A percentile compares a stretch with the other conserved stretches of the same genome.
Conservation (phyloP, 2,888 invertebrate species). For the Timema podura region DNA sequence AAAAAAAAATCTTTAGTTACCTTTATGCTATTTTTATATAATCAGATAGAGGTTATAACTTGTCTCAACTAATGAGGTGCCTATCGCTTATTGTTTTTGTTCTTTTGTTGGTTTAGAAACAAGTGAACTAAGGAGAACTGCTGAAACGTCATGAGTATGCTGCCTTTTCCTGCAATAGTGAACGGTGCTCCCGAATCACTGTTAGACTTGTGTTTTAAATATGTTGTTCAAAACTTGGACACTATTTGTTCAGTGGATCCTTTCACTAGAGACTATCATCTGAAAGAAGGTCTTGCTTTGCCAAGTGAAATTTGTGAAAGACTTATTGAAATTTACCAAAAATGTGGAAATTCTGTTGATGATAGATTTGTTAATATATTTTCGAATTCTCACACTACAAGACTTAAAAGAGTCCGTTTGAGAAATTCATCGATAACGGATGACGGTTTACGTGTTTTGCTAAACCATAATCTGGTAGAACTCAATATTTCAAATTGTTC, state of each 20-base stretch:
- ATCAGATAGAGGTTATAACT: too few relatives aligned
- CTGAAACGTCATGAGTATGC: conserved; percentile 27
- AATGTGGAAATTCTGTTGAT: conserved; percentile 51
- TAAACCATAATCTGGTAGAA: conserved; percentile 68
- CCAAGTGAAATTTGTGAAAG: conserved; percentile 71
- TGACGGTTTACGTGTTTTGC: conserved; percentile 62
- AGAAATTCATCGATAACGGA: conserved; percentile 69
- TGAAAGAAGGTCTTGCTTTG: conserved; percentile 59
- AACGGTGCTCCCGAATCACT: conserved; percentile 54
- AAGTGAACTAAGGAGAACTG: too few relatives aligned
- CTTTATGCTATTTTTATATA: too few relatives aligned
- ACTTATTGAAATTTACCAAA: conserved; percentile 57
- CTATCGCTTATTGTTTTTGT: too few relatives aligned
- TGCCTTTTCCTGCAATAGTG: conserved; percentile 27
- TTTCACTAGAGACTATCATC: conserved; percentile 46
- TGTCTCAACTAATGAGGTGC: too few relatives aligned
- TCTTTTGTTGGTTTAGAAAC: too few relatives aligned
- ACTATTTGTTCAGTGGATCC: conserved; percentile 54
- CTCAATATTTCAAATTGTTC: conserved; percentile 73
- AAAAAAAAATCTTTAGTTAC: too few relatives aligned
- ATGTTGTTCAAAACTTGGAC: conserved; percentile 58
- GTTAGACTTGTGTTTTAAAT: conserved; percentile 60
- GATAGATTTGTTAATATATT: conserved; percentile 70
- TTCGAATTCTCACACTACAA: conserved; percentile 60
- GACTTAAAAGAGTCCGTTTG: conserved; percentile 64